phyloP scores from a whole-genome alignment of 2,888 invertebrate genomes.

The Andrena camellia region DNA sequence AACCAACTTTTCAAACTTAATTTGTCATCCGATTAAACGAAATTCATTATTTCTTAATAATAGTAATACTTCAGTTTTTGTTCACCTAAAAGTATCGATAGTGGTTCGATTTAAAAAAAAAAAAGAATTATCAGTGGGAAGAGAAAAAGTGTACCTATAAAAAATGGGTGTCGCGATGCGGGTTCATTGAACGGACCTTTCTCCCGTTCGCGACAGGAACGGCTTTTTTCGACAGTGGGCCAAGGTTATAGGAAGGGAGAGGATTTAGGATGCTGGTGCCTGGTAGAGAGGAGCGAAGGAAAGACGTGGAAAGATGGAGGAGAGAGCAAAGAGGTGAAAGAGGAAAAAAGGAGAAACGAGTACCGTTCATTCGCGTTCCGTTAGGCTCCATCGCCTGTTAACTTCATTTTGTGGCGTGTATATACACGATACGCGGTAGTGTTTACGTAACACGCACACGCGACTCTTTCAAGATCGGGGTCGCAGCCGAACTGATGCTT shows the following conservation, averaged over 20 bases:
- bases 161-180: background rate
- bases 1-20: too few species aligned
- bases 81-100: too few species aligned
- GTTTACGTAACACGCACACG: slow-evolving; percentile 34
- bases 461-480: slow-evolving; percentile 68
- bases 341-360: slow-evolving; percentile 58
- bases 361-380: slow-evolving; percentile 76
- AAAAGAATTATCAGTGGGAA: too few species aligned
- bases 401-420: slow-evolving; percentile 23
- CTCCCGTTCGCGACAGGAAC: slow-evolving; percentile 3
- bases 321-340: slow-evolving; percentile 42
- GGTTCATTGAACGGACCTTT: slow-evolving; percentile 17
- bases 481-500: slow-evolving; percentile 54
- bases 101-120: too few species aligned
- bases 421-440: background rate
- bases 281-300: slow-evolving; percentile 8
- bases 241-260: slow-evolving; percentile 41
- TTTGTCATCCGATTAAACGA: too few species aligned
- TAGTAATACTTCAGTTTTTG: too few species aligned
- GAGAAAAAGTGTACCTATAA: background rate
- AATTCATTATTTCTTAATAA: too few species aligned
- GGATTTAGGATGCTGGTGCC: slow-evolving; percentile 37
- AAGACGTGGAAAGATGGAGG: slow-evolving; percentile 20
- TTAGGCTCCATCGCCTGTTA: slow-evolving; percentile 72
- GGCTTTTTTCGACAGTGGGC: slow-evolving; percentile 31